These are phyloP conservation scores for Drosophila nigromelanica DNA, from an alignment of 1,140 invertebrate genomes.

Conservation along the genomic window DNA sequence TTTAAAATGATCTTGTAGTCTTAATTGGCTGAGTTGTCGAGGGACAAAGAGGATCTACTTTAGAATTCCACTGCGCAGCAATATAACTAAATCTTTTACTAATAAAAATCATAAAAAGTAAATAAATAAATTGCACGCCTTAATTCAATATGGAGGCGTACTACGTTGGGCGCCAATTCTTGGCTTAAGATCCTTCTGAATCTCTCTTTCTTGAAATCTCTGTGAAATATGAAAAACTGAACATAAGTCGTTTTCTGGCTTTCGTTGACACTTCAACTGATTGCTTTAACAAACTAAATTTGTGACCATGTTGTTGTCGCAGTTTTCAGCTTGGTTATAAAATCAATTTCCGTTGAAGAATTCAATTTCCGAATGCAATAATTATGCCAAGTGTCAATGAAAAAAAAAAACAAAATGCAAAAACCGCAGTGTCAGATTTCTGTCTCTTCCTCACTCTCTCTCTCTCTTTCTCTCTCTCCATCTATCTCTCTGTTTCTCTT, in stretches of 20 bases:
- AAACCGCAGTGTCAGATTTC: conserved; percentile 38
- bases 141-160: no score
- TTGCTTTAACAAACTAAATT: conserved; percentile 40
- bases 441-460: background rate
- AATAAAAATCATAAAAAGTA: no score
- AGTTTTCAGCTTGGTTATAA: conserved; percentile 56
- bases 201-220: no score
- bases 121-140: no score
- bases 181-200: no score
- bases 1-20: no score
- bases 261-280: conserved; percentile 26
- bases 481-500: background rate
- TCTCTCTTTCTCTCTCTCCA: background rate
- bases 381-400: conserved; percentile 79
- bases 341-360: conserved; percentile 78
- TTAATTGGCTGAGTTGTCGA: no score
- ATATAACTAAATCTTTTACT: no score
- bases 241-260: conserved; percentile 16
- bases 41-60: no score
- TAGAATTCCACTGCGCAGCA: no score
- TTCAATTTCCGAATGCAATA: conserved; percentile 83
- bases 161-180: no score
- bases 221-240: background rate
- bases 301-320: conserved; percentile 18
- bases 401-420: conserved; percentile 31